Evolutionary conservation across 2,113 vertebrate species (phyloP).

Genomic region (Tichodroma muraria): DNA sequence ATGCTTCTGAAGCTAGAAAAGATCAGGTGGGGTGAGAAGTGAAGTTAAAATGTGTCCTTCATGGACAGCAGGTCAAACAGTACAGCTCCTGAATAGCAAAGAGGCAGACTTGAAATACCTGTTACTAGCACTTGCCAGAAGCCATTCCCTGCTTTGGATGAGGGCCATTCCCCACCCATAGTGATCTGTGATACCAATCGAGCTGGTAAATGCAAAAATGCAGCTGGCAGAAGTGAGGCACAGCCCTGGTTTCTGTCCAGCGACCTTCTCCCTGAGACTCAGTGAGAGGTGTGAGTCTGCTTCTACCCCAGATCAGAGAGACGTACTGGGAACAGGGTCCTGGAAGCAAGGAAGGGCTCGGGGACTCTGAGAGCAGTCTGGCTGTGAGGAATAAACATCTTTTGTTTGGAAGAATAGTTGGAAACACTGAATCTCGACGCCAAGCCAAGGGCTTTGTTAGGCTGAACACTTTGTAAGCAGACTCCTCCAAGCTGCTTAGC

Average conservation of each 20-base stretch:
- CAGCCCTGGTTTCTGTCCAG: background rate
- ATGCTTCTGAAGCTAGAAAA: background rate
- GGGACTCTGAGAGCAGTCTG: background rate
- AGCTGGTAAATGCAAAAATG: background rate
- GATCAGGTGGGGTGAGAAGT: background rate
- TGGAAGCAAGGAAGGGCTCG: background rate
- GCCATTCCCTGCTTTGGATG: conserved; percentile 29
- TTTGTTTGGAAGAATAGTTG: background rate
- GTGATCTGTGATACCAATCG: background rate
- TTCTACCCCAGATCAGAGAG: background rate
- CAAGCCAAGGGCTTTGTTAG: background rate
- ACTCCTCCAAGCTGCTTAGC: background rate
- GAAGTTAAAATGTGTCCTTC: background rate
- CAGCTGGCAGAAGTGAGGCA: background rate
- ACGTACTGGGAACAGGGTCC: background rate
- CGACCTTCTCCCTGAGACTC: background rate
- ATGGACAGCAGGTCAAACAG: conserved; percentile 26
- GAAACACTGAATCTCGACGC: background rate
- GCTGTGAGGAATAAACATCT: background rate
- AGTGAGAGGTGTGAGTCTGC: background rate
- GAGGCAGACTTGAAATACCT: conserved; percentile 44
- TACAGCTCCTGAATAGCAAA: background rate
- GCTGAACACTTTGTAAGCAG: background rate
- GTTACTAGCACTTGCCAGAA: background rate
- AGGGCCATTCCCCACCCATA: background rate